Percentiles rank a stretch among this genome's conserved stretches.
Conservation (phyloP, 2,113 vertebrate species). For the Pandion haliaetus region DNA sequence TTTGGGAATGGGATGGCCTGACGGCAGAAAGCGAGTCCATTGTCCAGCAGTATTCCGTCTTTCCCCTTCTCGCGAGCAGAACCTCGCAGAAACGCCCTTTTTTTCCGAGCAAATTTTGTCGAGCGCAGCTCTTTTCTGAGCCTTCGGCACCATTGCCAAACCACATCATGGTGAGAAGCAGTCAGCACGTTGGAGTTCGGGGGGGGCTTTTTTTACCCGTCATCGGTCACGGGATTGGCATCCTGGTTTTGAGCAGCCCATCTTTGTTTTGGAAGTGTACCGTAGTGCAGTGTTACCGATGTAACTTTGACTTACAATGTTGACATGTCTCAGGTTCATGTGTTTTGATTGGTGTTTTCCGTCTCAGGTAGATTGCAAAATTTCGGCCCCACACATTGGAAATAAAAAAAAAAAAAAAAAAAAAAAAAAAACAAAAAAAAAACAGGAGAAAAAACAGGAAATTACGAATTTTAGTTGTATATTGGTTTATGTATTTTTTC, state of each 20-base stretch:
- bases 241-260: conserved; percentile 59
- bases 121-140: conserved; percentile 59
- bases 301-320: conserved; percentile 82
- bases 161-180: conserved; percentile 41
- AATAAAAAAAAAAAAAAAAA: background rate
- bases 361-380: conserved; percentile 86
- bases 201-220: background rate
- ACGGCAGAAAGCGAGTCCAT: background rate
- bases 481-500: conserved; percentile 80
- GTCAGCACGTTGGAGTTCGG: background rate
- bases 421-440: background rate
- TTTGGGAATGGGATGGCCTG: conserved; percentile 19
- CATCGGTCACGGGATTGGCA: conserved; percentile 40
- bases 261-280: conserved; percentile 77
- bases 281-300: conserved; percentile 82
- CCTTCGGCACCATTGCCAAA: conserved; percentile 52
- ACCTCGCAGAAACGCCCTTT: background rate
- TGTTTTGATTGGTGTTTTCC: conserved; percentile 85
- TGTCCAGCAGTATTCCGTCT: background rate
- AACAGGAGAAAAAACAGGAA: conserved; percentile 66
- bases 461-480: conserved; percentile 80
- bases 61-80: conserved; percentile 16
- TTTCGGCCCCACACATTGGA: conserved; percentile 81
- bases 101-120: conserved; percentile 27
- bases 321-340: conserved; percentile 87